Percentiles rank a stretch among this genome's conserved stretches.
Evolutionary conservation across 2,888 invertebrate genomes (phyloP).

Genomic region (Hedychridium roseum): DNA sequence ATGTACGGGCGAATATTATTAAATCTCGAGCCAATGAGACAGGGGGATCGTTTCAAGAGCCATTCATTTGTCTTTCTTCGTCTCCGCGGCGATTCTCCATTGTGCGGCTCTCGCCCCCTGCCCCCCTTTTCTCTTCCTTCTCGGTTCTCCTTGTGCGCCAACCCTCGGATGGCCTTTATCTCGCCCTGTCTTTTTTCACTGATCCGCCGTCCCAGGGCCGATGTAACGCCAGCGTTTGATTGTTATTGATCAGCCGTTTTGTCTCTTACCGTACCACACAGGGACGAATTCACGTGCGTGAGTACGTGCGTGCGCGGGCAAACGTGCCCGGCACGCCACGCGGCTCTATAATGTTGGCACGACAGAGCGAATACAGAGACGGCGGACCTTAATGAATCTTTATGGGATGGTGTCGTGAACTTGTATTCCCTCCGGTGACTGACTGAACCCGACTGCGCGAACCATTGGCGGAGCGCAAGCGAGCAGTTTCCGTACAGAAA

Average conservation of each 20-base stretch:
- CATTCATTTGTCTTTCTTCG: slow-evolving; percentile 28
- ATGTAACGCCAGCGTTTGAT: slow-evolving; percentile 47
- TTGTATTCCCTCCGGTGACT: slow-evolving; percentile 63
- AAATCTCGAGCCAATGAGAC: slow-evolving; percentile 23
- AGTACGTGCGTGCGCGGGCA: slow-evolving; percentile 14
- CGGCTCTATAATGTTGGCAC: slow-evolving; percentile 57
- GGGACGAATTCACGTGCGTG: slow-evolving; percentile 8
- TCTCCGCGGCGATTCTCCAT: no score
- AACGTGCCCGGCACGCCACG: slow-evolving; percentile 24
- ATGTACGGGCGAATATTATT: slow-evolving; percentile 28
- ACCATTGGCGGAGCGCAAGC: slow-evolving; percentile 54
- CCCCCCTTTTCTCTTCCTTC: not conserved
- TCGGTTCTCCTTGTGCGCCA: not conserved
- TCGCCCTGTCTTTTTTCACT: slow-evolving; percentile 6
- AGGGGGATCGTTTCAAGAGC: slow-evolving; percentile 24
- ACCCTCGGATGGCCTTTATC: no score
- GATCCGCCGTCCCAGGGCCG: slow-evolving; percentile 3
- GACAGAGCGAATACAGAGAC: slow-evolving; percentile 58
- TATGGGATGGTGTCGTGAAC: slow-evolving; percentile 64
- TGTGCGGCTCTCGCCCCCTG: no score
- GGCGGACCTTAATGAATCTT: slow-evolving; percentile 63
- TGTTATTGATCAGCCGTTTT: slow-evolving; percentile 60
- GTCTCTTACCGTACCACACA: slow-evolving; percentile 31
- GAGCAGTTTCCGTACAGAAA: slow-evolving; percentile 18
- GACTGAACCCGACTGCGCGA: slow-evolving; percentile 55